A percentile compares a stretch with the other conserved stretches of the same genome.
Evolutionary conservation across 2,888 invertebrate genomes (phyloP).

Genomic region (Empis livida): DNA sequence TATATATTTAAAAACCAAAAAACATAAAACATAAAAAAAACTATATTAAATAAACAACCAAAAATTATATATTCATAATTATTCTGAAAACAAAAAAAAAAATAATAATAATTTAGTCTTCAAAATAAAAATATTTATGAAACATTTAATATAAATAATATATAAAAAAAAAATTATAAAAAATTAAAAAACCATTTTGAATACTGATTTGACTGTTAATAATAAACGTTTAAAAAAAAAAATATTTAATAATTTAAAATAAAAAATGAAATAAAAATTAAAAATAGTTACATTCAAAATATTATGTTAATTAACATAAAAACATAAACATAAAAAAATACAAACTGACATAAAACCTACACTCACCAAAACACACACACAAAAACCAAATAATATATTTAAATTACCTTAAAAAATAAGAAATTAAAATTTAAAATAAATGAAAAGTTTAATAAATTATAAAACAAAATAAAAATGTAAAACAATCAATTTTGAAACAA

Average conservation of each 20-base stretch:
- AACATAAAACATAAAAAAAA: conserved; percentile 11
- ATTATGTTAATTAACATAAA: conserved; percentile 5
- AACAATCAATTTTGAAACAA: conserved; percentile 21
- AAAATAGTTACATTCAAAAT: conserved; percentile 4
- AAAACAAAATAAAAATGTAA: conserved; percentile 7
- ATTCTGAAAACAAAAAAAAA: conserved; percentile 7
- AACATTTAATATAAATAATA: neutral
- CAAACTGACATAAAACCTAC: neutral
- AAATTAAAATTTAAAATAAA: conserved; percentile 5
- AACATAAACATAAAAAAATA: conserved; percentile 1
- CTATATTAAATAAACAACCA: neutral
- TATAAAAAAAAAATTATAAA: neutral
- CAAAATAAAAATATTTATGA: neutral
- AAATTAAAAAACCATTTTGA: neutral
- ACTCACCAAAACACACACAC: no score
- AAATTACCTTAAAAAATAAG: neutral
- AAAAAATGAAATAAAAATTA: neutral
- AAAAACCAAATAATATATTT: no score
- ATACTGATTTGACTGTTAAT: neutral
- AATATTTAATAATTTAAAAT: neutral
- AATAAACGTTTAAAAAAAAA: neutral
- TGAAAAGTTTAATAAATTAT: conserved; percentile 7
- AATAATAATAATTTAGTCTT: neutral
- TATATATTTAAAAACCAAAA: conserved; percentile 14
- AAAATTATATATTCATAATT: neutral